These are phyloP conservation scores for Matsumurasca onukii DNA, from an alignment of 1,140 invertebrate species.

Conservation along the genomic window DNA sequence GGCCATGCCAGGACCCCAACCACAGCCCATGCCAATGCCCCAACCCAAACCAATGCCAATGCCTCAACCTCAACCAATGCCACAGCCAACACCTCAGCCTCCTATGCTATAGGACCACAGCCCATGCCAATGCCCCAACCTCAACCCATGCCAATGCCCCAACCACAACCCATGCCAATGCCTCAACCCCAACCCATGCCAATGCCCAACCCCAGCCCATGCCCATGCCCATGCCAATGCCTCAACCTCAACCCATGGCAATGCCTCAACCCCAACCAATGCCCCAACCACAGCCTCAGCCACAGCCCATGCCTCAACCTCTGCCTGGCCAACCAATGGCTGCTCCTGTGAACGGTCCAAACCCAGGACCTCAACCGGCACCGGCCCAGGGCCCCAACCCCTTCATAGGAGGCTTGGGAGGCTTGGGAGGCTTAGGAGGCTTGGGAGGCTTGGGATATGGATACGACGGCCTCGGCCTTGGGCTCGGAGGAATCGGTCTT, in stretches of 20 bases:
- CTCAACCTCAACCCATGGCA: not conserved
- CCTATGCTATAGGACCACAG: not conserved
- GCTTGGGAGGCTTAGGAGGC: too few species aligned
- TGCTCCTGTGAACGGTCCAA: too few species aligned
- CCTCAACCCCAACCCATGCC: not conserved
- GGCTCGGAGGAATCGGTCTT: too few species aligned
- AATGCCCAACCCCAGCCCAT: not conserved
- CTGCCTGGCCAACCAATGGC: too few species aligned
- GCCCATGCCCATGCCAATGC: not conserved
- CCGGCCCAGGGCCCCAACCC: too few species aligned
- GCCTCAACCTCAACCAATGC: not conserved
- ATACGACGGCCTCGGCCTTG: too few species aligned
- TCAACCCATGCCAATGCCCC: not conserved
- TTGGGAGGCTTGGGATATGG: too few species aligned
- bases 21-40: not conserved
- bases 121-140: not conserved
- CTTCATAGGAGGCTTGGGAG: too few species aligned
- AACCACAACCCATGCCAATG: not conserved
- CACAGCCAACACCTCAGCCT: not conserved
- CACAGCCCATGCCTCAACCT: not conserved
- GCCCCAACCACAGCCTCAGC: not conserved
- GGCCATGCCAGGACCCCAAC: not conserved
- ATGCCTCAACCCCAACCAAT: not conserved
- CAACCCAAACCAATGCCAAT: not conserved
- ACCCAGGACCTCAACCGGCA: too few species aligned